Percentiles rank a stretch among this genome's conserved stretches.
phyloP scores from a whole-genome alignment of 2,113 vertebrate genomes.

The Cephalopholis sonnerati region DNA sequence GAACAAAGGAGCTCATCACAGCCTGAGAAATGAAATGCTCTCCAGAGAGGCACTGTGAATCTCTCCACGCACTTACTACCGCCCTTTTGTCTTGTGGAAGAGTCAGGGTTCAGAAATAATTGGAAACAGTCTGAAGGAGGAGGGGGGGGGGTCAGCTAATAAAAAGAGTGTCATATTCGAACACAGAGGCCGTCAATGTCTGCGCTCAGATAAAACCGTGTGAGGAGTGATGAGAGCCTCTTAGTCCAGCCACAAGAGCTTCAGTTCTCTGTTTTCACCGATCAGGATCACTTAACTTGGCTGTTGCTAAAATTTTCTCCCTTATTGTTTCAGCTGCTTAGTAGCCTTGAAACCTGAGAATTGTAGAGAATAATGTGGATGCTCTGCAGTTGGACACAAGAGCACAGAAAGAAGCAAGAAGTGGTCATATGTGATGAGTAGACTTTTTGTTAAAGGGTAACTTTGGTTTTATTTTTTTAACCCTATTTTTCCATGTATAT shows the following conservation, averaged over 20 bases:
- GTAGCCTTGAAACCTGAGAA: not conserved
- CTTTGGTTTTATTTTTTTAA: too few relatives aligned
- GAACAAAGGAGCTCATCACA: conserved; percentile 75
- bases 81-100: conserved; percentile 54
- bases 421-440: conserved; percentile 26
- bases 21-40: conserved; percentile 68
- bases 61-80: conserved; percentile 43
- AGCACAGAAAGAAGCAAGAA: conserved; percentile 27
- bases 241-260: conserved; percentile 11
- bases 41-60: conserved; percentile 67
- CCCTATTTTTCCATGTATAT: too few relatives aligned
- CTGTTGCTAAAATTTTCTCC: conserved; percentile 6
- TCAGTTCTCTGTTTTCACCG: not conserved
- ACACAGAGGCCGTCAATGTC: conserved; percentile 9
- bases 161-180: conserved; percentile 51
- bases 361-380: not conserved
- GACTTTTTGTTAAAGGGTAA: too few relatives aligned
- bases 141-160: conserved; percentile 19
- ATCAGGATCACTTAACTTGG: conserved; percentile 3
- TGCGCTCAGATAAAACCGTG: conserved; percentile 1
- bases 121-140: conserved; percentile 54
- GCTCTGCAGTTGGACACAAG: conserved; percentile 12
- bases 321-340: conserved; percentile 35
- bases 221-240: conserved; percentile 19
- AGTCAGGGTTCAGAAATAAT: conserved; percentile 67